These are phyloP conservation scores for Rattus rattus DNA, from an alignment of 2,113 vertebrate species.

Conservation along the genomic window DNA sequence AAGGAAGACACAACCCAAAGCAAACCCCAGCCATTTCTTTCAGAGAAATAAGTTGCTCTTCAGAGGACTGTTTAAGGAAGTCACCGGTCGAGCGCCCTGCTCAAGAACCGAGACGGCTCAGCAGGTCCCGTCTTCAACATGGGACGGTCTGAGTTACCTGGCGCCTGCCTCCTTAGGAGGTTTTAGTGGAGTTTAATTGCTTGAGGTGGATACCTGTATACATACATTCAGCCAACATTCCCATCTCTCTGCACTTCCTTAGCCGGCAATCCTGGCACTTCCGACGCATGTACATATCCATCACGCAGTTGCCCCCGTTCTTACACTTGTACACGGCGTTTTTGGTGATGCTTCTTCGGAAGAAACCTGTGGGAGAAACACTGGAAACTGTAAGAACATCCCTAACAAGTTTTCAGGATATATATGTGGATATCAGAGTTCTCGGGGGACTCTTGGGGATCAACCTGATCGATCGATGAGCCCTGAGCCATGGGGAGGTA, in stretches of 20 bases:
- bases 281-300: constrained; percentile 99
- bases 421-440: background rate
- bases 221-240: constrained; percentile 99
- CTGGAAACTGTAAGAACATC: background rate
- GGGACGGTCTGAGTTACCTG: constrained; percentile 49
- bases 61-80: background rate
- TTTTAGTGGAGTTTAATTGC: constrained; percentile 45
- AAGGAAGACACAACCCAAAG: background rate
- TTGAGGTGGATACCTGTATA: constrained; percentile 87
- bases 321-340: constrained; percentile 99
- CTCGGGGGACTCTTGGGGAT: background rate
- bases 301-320: constrained; percentile 97
- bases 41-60: background rate
- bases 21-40: background rate
- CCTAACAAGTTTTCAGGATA: constrained; percentile 44
- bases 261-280: constrained; percentile 98
- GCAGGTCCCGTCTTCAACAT: background rate
- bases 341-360: constrained; percentile 99
- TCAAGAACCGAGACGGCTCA: background rate
- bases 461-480: background rate
- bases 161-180: constrained; percentile 57
- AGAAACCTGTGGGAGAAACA: constrained; percentile 91
- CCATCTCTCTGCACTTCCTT: constrained; percentile 98
- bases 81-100: background rate
- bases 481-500: fast-evolving